These are phyloP conservation scores for Baryphthengus martii DNA, from an alignment of 2,113 vertebrate species.

Conservation along the genomic window DNA sequence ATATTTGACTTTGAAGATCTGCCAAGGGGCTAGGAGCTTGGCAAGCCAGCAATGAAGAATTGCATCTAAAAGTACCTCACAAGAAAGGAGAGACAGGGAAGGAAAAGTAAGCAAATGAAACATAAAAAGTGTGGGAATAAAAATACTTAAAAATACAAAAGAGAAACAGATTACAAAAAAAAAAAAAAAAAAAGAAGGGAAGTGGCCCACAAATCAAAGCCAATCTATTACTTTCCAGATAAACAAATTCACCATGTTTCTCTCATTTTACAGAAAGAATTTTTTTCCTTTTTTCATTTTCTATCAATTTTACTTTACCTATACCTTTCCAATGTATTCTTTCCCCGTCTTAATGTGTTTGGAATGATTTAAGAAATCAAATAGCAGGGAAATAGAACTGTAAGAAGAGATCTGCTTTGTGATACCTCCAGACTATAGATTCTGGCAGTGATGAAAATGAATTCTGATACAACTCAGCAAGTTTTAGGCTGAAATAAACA, in stretches of 20 bases:
- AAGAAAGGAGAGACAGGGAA: background rate
- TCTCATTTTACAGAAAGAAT: background rate
- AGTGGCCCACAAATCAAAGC: background rate
- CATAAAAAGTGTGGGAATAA: background rate
- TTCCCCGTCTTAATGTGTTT: background rate
- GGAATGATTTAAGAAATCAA: constrained; percentile 14
- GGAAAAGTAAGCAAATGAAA: background rate
- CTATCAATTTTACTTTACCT: background rate
- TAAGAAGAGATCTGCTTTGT: background rate
- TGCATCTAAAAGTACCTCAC: background rate
- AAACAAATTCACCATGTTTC: background rate
- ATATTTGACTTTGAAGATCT: background rate
- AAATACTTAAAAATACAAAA: background rate
- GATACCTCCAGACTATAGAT: constrained; percentile 1
- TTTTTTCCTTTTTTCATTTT: background rate
- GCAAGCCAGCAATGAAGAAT: background rate
- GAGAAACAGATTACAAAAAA: background rate
- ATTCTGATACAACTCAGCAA: constrained; percentile 4
- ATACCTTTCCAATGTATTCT: background rate
- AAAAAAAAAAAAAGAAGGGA: background rate
- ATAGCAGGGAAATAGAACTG: constrained; percentile 4
- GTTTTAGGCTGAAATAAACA: background rate
- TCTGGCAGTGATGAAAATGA: constrained; percentile 15
- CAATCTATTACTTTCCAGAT: background rate
- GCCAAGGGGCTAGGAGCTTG: background rate